These are phyloP conservation scores for Nannospalax galili DNA, from an alignment of 2,113 vertebrate genomes.

Conservation along the genomic window DNA sequence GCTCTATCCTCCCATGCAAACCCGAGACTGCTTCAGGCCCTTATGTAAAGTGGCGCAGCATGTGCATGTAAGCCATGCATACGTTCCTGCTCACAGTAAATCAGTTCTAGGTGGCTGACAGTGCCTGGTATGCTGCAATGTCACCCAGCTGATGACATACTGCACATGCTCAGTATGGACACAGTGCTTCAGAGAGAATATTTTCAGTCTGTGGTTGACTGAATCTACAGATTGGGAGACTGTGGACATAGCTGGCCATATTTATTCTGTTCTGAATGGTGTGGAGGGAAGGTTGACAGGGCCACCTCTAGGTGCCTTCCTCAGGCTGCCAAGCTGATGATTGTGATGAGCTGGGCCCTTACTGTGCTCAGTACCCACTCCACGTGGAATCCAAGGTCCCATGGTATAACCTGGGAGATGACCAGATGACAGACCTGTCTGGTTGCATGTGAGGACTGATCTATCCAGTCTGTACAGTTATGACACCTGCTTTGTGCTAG, in stretches of 20 bases:
- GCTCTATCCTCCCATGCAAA: neutral
- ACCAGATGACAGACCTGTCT: too few species aligned
- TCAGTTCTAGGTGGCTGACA: too few species aligned
- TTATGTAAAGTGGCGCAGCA: neutral
- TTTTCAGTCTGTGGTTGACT: neutral
- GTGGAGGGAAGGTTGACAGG: neutral
- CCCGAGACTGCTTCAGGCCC: neutral
- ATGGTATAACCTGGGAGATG: neutral
- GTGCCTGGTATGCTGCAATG: too few species aligned
- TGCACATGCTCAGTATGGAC: neutral
- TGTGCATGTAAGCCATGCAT: neutral
- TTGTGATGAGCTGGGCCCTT: neutral
- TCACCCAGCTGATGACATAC: too few species aligned
- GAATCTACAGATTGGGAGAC: neutral
- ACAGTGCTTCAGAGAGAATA: neutral
- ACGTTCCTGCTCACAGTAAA: neutral
- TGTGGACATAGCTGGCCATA: neutral
- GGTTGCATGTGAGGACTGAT: neutral
- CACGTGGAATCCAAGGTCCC: neutral
- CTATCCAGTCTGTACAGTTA: neutral
- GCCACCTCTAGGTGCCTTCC: neutral
- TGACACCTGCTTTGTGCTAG: neutral
- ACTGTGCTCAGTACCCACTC: neutral
- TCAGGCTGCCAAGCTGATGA: neutral
- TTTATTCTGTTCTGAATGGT: neutral